These are phyloP conservation scores for Brachypterus glaber DNA, from an alignment of 2,888 invertebrate genomes.

Conservation along the genomic window DNA sequence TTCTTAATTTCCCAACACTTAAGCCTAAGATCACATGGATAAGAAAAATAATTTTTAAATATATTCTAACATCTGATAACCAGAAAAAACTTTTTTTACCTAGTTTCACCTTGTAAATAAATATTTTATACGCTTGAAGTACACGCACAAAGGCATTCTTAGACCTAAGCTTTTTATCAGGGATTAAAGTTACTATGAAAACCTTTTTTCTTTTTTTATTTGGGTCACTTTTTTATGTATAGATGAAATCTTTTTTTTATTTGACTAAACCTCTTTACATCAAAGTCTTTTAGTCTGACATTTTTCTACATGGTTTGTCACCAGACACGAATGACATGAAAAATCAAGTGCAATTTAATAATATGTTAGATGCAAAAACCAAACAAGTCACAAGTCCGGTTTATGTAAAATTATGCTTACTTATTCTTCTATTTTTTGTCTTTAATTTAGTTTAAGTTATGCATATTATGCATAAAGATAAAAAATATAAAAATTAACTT, in stretches of 20 bases:
- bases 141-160: conserved; percentile 24
- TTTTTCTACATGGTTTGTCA: conserved; percentile 31
- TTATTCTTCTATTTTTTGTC: no score
- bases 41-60: no score
- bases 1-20: no score
- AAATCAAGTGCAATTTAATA: conserved; percentile 1
- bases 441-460: no score
- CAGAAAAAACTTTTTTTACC: conserved; percentile 9
- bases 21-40: no score
- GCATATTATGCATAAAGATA: no score
- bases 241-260: conserved; percentile 18
- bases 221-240: conserved; percentile 21
- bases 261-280: conserved; percentile 22
- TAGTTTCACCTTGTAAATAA: conserved; percentile 11
- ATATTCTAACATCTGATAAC: background rate
- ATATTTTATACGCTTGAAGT: conserved; percentile 11
- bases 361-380: no score
- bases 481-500: no score
- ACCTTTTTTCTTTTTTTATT: conserved; percentile 19
- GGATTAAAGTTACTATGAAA: conserved; percentile 24
- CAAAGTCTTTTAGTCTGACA: conserved; percentile 31
- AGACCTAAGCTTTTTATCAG: conserved; percentile 24
- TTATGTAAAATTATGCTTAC: no score
- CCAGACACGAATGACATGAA: conserved; percentile 18
- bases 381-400: no score